Base-by-base conservation (phyloP, 1,140 invertebrate genomes). In the Pentalonia nigronervosa region DNA sequence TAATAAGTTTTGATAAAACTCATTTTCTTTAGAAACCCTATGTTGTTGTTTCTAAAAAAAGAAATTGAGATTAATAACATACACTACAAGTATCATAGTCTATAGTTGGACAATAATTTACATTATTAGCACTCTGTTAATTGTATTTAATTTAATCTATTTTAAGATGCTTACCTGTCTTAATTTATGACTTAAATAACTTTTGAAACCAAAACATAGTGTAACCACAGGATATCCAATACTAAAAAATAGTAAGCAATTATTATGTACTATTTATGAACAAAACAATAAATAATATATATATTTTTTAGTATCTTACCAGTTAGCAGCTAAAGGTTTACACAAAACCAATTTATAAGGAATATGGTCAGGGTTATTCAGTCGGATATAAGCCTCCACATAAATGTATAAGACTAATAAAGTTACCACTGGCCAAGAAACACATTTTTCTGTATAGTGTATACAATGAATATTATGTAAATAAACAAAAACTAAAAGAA, bases 161-260 rank as follows among this genome's bases (percentile, higher is more conserved):
- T 67, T 23, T 91, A 34, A 76, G 83, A 45, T 45, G 95, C 95
- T 95, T 95, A 97, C 97, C 96, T 97, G 96, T 96, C 98, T 96
- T 96, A 99, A 97, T 96, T 98, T 97, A 95, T 98, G 98, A 94
- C 98, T 98, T 94, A 99, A 97, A 95, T 98, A 99, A 95, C 98
- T 98, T 96, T 99, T 99, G 95, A 99, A 98, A 95, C 98, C 98
- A 96, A 99, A 99, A 94, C 99, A 98, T 95, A 99, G 96, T 94
- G 98, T 99, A 86, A 99, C 98, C 94, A 99, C 98, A 94, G 99
- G 99, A 97, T 99, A 99, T 94, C 99, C 98, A 96, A 99, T 98
- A 95, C 98, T 98, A 95, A 93, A 96, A 96, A 93, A 94, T 93
- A 94, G 90, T 96, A 96, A 93, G 94, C 93, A 94, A 94, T 81